A percentile compares a stretch with the other conserved stretches of the same genome.
phyloP scores from a whole-genome alignment of 2,113 vertebrate genomes.

The Oxygymnocypris stewartii region DNA sequence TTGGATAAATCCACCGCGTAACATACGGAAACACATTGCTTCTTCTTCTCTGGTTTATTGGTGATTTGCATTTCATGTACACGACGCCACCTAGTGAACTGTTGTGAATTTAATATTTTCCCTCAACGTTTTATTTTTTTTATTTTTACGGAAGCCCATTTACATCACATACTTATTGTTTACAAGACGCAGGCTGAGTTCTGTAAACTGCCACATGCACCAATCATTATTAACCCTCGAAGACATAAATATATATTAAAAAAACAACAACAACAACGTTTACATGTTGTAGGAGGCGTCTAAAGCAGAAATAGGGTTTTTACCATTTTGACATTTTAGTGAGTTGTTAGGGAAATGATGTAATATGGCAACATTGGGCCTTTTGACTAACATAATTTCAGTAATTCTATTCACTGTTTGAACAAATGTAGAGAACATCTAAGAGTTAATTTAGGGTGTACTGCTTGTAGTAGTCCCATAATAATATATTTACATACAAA shows the following conservation, averaged over 20 bases:
- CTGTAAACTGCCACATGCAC: not conserved
- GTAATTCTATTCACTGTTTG: not conserved
- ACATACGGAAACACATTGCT: not conserved
- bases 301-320: too few relatives aligned
- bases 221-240: too few relatives aligned
- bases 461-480: not conserved
- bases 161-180: not conserved
- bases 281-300: too few relatives aligned
- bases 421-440: not conserved
- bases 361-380: not conserved
- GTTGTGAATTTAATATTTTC: not conserved
- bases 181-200: not conserved
- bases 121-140: not conserved
- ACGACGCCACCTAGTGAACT: not conserved
- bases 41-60: slow-evolving; percentile 22
- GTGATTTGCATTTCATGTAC: not conserved
- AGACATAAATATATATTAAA: too few relatives aligned
- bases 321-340: not conserved
- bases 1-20: slow-evolving; percentile 55
- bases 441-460: not conserved
- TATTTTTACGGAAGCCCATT: not conserved
- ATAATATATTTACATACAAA: too few relatives aligned
- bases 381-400: not conserved
- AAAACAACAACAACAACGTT: too few relatives aligned
- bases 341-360: not conserved